phyloP scores from a whole-genome alignment of 2,888 invertebrate genomes.

The Calliphora vomitoria region DNA sequence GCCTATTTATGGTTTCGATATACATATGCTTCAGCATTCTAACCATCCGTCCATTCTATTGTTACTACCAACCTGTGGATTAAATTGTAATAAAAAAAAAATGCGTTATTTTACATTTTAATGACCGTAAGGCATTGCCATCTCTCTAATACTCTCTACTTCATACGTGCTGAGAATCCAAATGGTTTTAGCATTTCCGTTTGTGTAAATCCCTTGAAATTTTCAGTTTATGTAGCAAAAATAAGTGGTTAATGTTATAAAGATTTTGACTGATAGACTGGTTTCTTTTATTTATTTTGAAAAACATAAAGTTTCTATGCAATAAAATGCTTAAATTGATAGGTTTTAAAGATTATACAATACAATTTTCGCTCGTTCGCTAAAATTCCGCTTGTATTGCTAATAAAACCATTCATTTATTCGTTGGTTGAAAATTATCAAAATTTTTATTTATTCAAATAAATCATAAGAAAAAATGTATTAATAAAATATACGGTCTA shows the following conservation, averaged over 20 bases:
- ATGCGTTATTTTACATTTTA: conserved; percentile 17
- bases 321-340: no score
- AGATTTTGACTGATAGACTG: neutral
- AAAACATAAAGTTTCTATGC: no score
- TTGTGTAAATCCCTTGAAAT: neutral
- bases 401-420: no score
- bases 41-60: conserved; percentile 1
- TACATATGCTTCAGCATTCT: conserved; percentile 15
- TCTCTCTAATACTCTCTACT: neutral
- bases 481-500: no score
- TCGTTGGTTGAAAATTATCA: no score
- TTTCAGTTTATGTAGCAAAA: neutral
- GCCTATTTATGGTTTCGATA: conserved; percentile 43
- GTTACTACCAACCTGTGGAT: conserved; percentile 37
- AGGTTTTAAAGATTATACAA: no score
- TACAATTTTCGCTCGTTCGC: no score
- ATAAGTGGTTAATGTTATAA: neutral
- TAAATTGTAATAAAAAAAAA: conserved; percentile 33
- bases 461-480: no score
- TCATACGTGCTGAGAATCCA: conserved; percentile 10
- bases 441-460: no score
- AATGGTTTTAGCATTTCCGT: neutral
- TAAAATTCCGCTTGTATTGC: no score
- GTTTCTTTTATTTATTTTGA: no score
- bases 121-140: neutral